Conservation (phyloP, 2,888 invertebrate species). For the Trachelus stipa region DNA sequence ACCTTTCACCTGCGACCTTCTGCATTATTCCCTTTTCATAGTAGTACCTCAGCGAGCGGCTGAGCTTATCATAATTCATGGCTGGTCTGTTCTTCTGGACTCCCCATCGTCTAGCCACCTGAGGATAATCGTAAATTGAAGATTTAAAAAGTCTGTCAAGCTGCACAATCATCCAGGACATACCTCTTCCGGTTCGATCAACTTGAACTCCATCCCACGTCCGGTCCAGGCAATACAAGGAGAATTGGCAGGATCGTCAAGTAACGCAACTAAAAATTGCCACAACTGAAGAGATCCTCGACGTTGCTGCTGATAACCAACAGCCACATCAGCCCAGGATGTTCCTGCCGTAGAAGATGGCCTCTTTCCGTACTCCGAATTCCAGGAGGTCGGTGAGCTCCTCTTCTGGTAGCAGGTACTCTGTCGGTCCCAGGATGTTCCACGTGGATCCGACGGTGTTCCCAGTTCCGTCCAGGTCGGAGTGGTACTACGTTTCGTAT, state of each 20-base stretch:
- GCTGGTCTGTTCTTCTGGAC: slow-evolving; percentile 96
- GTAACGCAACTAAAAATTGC: slow-evolving; percentile 91
- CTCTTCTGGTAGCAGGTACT: slow-evolving; percentile 48
- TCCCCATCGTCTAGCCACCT: slow-evolving; percentile 96
- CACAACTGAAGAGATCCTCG: slow-evolving; percentile 91
- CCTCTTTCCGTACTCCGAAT: slow-evolving; percentile 49
- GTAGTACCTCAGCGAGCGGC: slow-evolving; percentile 93
- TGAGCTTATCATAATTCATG: slow-evolving; percentile 97
- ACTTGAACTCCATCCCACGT: slow-evolving; percentile 93
- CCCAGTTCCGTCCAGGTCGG: slow-evolving; percentile 60
- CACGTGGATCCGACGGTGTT: slow-evolving; percentile 47
- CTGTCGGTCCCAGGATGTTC: slow-evolving; percentile 56
- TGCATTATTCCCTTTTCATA: slow-evolving; percentile 99
- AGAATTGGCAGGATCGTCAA: slow-evolving; percentile 78
- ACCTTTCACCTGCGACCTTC: slow-evolving; percentile 95
- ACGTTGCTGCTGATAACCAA: slow-evolving; percentile 69
- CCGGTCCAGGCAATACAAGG: slow-evolving; percentile 96
- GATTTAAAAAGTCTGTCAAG: not conserved
- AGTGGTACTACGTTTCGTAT: slow-evolving; percentile 50
- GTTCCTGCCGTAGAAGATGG: slow-evolving; percentile 47
- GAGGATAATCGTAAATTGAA: slow-evolving; percentile 31
- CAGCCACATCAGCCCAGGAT: slow-evolving; percentile 54
- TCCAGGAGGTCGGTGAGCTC: slow-evolving; percentile 53
- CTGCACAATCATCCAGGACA: slow-evolving; percentile 15
- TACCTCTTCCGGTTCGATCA: slow-evolving; percentile 95